Evolutionary conservation across 1,140 invertebrate genomes (phyloP), one percentile per base, ranked within the genome.

Genomic region (Steinernema feltiae): DNA sequence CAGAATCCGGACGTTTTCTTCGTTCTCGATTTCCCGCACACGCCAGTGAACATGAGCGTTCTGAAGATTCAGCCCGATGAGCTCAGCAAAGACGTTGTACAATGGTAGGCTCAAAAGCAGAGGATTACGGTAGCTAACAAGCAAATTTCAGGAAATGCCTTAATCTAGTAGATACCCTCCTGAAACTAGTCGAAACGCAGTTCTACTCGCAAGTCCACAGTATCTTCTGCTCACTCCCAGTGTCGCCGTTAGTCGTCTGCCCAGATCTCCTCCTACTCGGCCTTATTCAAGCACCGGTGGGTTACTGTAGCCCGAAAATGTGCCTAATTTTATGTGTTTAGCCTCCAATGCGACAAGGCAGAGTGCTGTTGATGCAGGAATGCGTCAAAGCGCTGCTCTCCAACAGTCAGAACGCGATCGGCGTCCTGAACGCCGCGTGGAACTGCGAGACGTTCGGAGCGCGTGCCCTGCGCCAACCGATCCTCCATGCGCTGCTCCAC

Each of bases 1-100:
- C 85, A 86, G 30, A 91, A 93, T 88, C 91, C 93, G 0, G 95
- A 98, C 87, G 90, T 97, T 35, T 95, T 97, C 86, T n/a, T n/a
- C n/a, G n/a, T n/a, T n/a, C n/a, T n/a, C n/a, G n/a, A n/a, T n/a
- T n/a, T n/a, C n/a, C n/a, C n/a, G n/a, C n/a, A n/a, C n/a, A n/a
- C n/a, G n/a, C n/a, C n/a, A n/a, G n/a, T n/a, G n/a, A n/a, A n/a
- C n/a, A n/a, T n/a, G n/a, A n/a, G n/a, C n/a, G n/a, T n/a, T n/a
- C n/a, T n/a, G n/a, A n/a, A n/a, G n/a, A n/a, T n/a, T n/a, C n/a
- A n/a, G n/a, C n/a, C n/a, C n/a, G n/a, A n/a, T n/a, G n/a, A n/a
- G n/a, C n/a, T n/a, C n/a, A n/a, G n/a, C n/a, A n/a, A n/a, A n/a
- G n/a, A n/a, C n/a, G n/a, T n/a, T n/a, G n/a, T n/a, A n/a, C n/a